These are phyloP conservation scores for Drosophila ananassae DNA, from an alignment of 1,140 invertebrate genomes.

Conservation along the genomic window DNA sequence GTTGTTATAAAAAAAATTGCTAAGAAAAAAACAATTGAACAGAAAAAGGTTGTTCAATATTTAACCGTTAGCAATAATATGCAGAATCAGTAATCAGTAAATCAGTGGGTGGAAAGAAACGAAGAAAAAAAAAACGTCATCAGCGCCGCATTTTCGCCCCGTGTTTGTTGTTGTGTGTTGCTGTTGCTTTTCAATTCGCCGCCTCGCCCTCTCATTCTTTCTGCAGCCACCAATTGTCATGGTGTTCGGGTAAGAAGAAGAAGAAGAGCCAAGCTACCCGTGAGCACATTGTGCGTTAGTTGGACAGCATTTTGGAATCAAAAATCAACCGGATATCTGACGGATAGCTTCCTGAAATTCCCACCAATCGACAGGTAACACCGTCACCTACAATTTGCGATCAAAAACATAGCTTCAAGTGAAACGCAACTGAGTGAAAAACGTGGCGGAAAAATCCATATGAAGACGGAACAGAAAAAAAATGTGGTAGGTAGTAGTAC, in stretches of 20 bases:
- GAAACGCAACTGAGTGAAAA: constrained; percentile 63
- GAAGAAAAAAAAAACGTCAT: constrained; percentile 51
- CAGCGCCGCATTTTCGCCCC: constrained; percentile 50
- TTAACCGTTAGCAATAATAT: background rate
- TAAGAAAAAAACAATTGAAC: background rate
- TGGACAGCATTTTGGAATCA: constrained; percentile 38
- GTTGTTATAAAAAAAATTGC: constrained; percentile 6
- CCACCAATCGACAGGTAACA: constrained; percentile 55
- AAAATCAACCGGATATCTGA: constrained; percentile 31
- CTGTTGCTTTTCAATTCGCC: constrained; percentile 49
- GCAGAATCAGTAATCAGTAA: background rate
- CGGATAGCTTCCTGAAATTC: constrained; percentile 28
- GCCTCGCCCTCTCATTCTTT: constrained; percentile 55
- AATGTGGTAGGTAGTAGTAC: constrained; percentile 65
- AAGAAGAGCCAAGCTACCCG: constrained; percentile 47
- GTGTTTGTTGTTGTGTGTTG: constrained; percentile 57
- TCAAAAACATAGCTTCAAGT: constrained; percentile 41
- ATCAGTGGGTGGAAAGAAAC: constrained; percentile 11
- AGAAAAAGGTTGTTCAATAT: background rate
- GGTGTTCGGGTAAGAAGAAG: constrained; percentile 66
- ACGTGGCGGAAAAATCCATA: constrained; percentile 80
- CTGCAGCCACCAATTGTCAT: constrained; percentile 73
- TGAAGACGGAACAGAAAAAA: constrained; percentile 57
- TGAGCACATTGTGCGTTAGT: constrained; percentile 70
- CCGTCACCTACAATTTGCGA: constrained; percentile 51